phyloP scores from a whole-genome alignment of 2,113 vertebrate genomes.

The Tauraco erythrolophus region DNA sequence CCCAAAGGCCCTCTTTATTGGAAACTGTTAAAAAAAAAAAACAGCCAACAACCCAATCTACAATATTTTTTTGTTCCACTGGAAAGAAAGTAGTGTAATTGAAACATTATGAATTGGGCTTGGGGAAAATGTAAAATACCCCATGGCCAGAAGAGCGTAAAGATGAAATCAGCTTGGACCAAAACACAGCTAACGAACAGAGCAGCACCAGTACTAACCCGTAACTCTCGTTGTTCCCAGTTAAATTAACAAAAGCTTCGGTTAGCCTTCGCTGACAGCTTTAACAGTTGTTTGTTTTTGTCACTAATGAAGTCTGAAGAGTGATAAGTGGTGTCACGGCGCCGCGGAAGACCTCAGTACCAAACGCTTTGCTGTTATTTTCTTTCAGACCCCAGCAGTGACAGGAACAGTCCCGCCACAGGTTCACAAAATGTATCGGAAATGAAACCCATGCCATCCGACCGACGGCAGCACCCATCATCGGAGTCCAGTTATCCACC shows the following conservation, averaged over 20 bases:
- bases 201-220: slow-evolving; percentile 62
- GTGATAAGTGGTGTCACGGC: slow-evolving; percentile 58
- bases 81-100: not conserved
- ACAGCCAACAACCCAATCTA: not conserved
- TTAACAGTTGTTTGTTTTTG: slow-evolving; percentile 78
- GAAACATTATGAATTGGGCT: slow-evolving; percentile 29
- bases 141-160: slow-evolving; percentile 20
- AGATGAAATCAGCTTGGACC: slow-evolving; percentile 28
- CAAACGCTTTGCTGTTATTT: slow-evolving; percentile 77
- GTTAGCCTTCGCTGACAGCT: slow-evolving; percentile 73
- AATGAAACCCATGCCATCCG: slow-evolving; percentile 82
- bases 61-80: not conserved
- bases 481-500: slow-evolving; percentile 89
- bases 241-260: slow-evolving; percentile 71
- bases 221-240: slow-evolving; percentile 46
- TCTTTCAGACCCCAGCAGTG: slow-evolving; percentile 91
- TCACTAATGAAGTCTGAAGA: slow-evolving; percentile 76
- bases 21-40: slow-evolving; percentile 35
- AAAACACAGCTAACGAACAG: slow-evolving; percentile 24
- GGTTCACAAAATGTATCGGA: slow-evolving; percentile 95
- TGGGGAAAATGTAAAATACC: slow-evolving; percentile 34
- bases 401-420: slow-evolving; percentile 85
- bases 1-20: slow-evolving; percentile 8
- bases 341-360: slow-evolving; percentile 41
- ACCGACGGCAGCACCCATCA: slow-evolving; percentile 83